Conservation (phyloP, 2,797 vertebrate species). For the Pipistrellus nathusii region DNA sequence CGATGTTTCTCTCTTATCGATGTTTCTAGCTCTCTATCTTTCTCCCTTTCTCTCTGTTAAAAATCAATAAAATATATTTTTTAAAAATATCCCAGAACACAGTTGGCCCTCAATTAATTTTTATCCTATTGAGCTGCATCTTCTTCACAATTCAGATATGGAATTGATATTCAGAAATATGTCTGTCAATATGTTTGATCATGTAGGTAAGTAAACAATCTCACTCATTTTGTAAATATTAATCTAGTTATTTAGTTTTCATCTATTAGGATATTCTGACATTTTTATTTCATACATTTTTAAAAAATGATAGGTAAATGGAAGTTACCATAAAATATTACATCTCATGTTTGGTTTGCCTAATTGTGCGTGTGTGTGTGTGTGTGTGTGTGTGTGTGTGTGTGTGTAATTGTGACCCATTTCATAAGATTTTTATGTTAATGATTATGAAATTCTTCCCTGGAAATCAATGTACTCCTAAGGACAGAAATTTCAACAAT, state of each 20-base stretch:
- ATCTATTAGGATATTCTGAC: neutral
- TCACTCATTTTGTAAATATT: neutral
- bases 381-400: no score
- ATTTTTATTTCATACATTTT: neutral
- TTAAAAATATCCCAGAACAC: neutral
- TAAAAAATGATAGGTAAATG: neutral
- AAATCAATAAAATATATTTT: no score
- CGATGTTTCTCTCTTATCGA: no score
- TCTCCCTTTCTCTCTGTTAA: no score
- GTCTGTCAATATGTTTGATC: neutral
- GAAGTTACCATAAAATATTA: neutral
- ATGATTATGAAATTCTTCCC: neutral
- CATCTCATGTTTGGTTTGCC: neutral
- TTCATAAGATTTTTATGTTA: neutral
- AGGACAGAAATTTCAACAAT: neutral
- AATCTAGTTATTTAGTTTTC: neutral
- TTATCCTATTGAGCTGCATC: neutral
- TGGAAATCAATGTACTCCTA: neutral
- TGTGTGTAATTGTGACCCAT: neutral
- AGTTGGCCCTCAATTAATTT: neutral
- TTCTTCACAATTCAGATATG: neutral
- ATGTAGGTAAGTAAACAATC: neutral
- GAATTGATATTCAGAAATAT: neutral
- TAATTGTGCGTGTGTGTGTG: neutral
- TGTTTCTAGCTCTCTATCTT: no score